Evolutionary conservation across 2,888 invertebrate genomes (phyloP).

Genomic region (Tillus elongatus): DNA sequence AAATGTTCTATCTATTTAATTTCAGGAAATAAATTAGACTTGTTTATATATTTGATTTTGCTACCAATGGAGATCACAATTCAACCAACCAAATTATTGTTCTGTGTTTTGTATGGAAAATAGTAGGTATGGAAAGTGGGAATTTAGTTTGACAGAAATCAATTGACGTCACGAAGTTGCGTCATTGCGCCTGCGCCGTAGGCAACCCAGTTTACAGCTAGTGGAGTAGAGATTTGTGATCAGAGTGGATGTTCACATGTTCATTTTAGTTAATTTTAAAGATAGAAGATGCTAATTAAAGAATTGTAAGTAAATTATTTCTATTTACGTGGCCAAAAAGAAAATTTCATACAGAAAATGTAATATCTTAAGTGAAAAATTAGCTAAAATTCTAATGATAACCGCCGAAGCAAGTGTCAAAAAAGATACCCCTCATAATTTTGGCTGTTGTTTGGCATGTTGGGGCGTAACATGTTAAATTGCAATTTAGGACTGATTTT

Average conservation of each 20-base stretch:
- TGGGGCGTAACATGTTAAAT: neutral
- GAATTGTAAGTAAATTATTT: slow-evolving; percentile 54
- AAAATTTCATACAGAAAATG: neutral
- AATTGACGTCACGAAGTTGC: slow-evolving; percentile 55
- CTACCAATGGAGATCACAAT: too few species aligned
- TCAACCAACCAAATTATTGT: too few species aligned
- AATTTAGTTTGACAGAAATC: too few species aligned
- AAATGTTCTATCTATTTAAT: too few species aligned
- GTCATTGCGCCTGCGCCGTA: slow-evolving; percentile 55
- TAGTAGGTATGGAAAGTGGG: too few species aligned
- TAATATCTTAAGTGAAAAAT: neutral
- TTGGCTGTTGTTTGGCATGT: too few species aligned
- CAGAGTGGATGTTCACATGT: slow-evolving; percentile 31
- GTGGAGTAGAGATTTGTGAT: slow-evolving; percentile 28
- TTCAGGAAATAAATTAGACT: too few species aligned
- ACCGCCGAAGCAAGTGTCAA: too few species aligned
- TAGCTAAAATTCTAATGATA: too few species aligned
- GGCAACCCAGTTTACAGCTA: slow-evolving; percentile 45
- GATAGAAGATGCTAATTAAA: slow-evolving; percentile 58
- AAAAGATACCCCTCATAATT: slow-evolving; percentile 1
- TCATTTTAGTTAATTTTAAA: slow-evolving; percentile 27
- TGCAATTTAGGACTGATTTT: neutral
- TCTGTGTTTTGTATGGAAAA: too few species aligned
- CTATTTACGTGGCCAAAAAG: neutral
- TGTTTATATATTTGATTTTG: too few species aligned